These are phyloP conservation scores for Ariopsis seemanni DNA, from an alignment of 2,113 vertebrate genomes.

Conservation along the genomic window DNA sequence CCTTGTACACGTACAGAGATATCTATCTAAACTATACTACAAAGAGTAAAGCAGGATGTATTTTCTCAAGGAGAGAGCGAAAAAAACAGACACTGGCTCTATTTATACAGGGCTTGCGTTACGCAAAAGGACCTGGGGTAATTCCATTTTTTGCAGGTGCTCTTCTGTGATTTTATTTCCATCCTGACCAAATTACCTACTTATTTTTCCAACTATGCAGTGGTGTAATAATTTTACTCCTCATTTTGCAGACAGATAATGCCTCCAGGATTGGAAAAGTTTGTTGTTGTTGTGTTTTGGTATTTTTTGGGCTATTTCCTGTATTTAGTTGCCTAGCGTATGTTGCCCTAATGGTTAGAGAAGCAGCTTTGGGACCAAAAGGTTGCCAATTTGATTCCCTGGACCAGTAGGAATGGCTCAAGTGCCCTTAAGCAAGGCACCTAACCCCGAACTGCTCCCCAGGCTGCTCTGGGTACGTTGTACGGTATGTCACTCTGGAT, in stretches of 20 bases:
- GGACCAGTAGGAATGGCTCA: no score
- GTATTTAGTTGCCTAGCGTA: not conserved
- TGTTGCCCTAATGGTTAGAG: no score
- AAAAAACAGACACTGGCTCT: not conserved
- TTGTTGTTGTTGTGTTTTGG: not conserved
- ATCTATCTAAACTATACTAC: not conserved
- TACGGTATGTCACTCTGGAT: no score
- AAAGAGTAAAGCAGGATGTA: not conserved
- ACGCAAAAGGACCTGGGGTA: not conserved
- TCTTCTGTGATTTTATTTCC: not conserved
- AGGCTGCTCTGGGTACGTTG: no score
- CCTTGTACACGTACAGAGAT: not conserved
- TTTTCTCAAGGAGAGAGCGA: not conserved
- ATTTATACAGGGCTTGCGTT: not conserved
- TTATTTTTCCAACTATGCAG: slow-evolving; percentile 1
- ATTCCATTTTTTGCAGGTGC: not conserved
- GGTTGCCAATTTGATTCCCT: no score
- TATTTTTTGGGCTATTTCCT: not conserved
- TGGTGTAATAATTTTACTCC: not conserved
- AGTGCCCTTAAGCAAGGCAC: no score
- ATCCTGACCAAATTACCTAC: not conserved
- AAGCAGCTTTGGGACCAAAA: no score
- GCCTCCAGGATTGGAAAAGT: not conserved
- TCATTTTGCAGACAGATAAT: not conserved
- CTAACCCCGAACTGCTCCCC: no score